Evolutionary conservation across 2,797 vertebrate genomes (phyloP), one percentile per base, ranked within the genome.

Genomic region (Coracias cyanogaster): DNA sequence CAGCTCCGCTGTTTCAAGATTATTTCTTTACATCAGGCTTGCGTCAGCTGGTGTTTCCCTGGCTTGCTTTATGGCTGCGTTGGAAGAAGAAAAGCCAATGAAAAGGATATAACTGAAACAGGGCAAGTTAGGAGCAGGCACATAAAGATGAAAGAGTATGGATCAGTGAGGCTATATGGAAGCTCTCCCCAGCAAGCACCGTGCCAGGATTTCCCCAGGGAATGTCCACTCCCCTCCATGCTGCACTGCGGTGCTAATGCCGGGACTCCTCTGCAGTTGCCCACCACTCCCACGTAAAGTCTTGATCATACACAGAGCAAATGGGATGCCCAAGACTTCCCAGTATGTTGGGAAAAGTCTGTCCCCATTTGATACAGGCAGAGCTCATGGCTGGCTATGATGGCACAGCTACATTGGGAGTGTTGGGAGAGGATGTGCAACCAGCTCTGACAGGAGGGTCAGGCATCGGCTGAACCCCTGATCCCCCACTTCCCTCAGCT

Each of bases 61-160:
- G 1, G 55, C 58, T 91, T 93, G 84, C 71, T 96, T 96, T 86
- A 95, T 12, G n/a, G 86, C 91, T 91, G 78, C 80, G 70, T 52
- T 88, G 76, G 66, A 95, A 96, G 78, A 78, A 87, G 78, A 89
- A 96, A 94, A 96, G 85, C 78, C 94, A 87, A 7, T 86, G 95
- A 95, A 89, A 94, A 33, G 89, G 81, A 92, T 82, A 84, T 89
- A 93, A 96, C 69, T 77, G 66, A 96, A 93, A 89, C 0, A 94
- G 77, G 62, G 65, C 70, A 60, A 95, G 65, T 91, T 37, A 90
- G 82, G 93, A 87, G 69, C 69, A 88, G 52, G 55, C 79, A 72
- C 77, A 86, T 74, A 89, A 88, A 95, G 88, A 95, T 94, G 93
- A 95, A 96, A 93, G 80, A 85, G 82, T 11, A 52, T 11, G 74